These are phyloP conservation scores for Lordiphosa andalusiaca DNA, from an alignment of 2,888 invertebrate genomes.

Conservation along the genomic window DNA sequence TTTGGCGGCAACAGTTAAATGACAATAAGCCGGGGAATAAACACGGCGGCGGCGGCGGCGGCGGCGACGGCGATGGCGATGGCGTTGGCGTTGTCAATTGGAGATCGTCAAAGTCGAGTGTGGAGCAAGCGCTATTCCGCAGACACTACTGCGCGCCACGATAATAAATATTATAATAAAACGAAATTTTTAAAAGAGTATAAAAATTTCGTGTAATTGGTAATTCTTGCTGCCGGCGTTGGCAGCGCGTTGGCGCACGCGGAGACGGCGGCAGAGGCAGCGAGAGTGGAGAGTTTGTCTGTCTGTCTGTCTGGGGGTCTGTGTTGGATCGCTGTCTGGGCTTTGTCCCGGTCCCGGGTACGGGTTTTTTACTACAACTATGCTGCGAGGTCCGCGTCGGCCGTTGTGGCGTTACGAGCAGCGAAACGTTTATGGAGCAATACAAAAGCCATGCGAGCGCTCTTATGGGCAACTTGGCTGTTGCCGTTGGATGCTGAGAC, in stretches of 20 bases:
- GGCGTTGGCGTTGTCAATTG: slow-evolving; percentile 26
- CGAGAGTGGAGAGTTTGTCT: slow-evolving; percentile 39
- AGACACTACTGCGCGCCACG: slow-evolving; percentile 80
- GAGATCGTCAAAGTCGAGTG: slow-evolving; percentile 37
- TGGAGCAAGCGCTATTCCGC: slow-evolving; percentile 69
- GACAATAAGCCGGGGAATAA: slow-evolving; percentile 70
- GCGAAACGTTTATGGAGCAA: slow-evolving; percentile 81
- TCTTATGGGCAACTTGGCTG: slow-evolving; percentile 65
- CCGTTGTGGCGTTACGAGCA: slow-evolving; percentile 81
- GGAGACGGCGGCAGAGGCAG: slow-evolving; percentile 48
- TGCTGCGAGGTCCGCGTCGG: slow-evolving; percentile 75
- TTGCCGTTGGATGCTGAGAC: slow-evolving; percentile 64
- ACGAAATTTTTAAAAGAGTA: slow-evolving; percentile 81
- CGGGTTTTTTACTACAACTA: slow-evolving; percentile 51
- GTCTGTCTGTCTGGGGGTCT: slow-evolving; percentile 28
- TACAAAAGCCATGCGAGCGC: slow-evolving; percentile 80
- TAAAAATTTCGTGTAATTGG: slow-evolving; percentile 81
- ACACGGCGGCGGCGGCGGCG: slow-evolving; percentile 42
- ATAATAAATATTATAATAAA: slow-evolving; percentile 81
- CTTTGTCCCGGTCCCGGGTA: slow-evolving; percentile 22
- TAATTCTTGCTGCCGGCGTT: slow-evolving; percentile 75
- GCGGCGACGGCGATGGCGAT: slow-evolving; percentile 26
- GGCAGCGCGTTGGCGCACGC: slow-evolving; percentile 42
- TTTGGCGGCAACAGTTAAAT: slow-evolving; percentile 65
- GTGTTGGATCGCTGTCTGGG: slow-evolving; percentile 18